A percentile compares a stretch with the other conserved stretches of the same genome.
phyloP scores from a whole-genome alignment of 1,140 invertebrate species.

The Elymnias hypermnestra region DNA sequence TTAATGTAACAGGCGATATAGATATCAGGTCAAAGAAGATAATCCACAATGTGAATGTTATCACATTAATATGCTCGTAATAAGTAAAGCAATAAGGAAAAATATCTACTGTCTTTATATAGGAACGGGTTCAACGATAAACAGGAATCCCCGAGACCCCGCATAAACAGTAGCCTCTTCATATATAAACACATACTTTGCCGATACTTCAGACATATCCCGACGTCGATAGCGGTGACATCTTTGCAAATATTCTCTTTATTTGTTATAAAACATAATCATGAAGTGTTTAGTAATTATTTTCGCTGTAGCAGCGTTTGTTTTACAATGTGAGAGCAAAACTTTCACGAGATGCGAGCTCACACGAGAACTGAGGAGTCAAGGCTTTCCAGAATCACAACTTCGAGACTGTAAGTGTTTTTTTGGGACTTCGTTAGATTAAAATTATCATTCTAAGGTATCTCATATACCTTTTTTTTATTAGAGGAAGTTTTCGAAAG shows the following conservation, averaged over 20 bases:
- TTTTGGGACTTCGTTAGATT: no score
- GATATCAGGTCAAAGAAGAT: no score
- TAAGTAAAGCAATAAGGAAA: no score
- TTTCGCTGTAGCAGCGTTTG: slow-evolving; percentile 14
- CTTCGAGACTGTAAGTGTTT: slow-evolving; percentile 45
- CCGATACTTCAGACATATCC: slow-evolving; percentile 1
- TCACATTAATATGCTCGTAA: no score
- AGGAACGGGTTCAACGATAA: not conserved
- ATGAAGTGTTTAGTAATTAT: slow-evolving; percentile 19
- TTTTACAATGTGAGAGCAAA: slow-evolving; percentile 27
- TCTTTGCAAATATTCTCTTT: no score
- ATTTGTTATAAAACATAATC: not conserved
- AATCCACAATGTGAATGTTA: no score
- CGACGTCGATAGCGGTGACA: not conserved
- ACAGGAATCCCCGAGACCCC: slow-evolving; percentile 14
- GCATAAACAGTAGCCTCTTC: not conserved
- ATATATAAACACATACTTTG: slow-evolving; percentile 7
- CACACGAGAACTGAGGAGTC: slow-evolving; percentile 33
- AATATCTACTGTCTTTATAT: no score
- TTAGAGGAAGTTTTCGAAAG: no score
- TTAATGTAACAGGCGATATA: no score
- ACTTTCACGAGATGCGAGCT: slow-evolving; percentile 35
- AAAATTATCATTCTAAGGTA: no score
- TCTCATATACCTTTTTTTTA: no score
- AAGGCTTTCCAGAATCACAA: slow-evolving; percentile 42